These are phyloP conservation scores for Oreochromis tanganicae DNA, from an alignment of 2,113 vertebrate genomes.

Conservation along the genomic window DNA sequence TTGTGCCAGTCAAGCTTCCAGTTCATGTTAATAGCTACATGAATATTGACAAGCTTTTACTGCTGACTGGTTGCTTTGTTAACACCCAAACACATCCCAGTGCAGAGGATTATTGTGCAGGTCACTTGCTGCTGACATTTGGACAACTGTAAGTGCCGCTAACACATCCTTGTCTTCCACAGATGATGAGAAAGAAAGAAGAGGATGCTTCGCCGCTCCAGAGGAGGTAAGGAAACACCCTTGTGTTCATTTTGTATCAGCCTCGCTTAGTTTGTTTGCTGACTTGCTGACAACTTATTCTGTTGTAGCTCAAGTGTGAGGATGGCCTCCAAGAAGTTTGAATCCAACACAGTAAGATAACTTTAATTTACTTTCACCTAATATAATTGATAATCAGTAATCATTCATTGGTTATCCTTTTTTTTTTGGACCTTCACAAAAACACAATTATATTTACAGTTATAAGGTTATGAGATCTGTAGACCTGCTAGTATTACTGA, in stretches of 20 bases:
- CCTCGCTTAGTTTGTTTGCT: background rate
- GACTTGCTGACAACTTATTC: background rate
- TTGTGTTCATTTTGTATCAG: background rate
- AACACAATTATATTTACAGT: background rate
- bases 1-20: background rate
- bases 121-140: background rate
- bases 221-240: constrained; percentile 55
- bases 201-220: constrained; percentile 58
- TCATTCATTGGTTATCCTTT: background rate
- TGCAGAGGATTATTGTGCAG: background rate
- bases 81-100: background rate
- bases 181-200: constrained; percentile 72
- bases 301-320: constrained; percentile 67
- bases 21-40: background rate
- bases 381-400: background rate
- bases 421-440: background rate
- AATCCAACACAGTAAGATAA: constrained; percentile 52
- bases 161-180: background rate
- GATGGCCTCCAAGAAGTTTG: constrained; percentile 56
- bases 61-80: constrained; percentile 19
- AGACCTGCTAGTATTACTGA: background rate
- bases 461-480: background rate
- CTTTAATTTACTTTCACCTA: background rate
- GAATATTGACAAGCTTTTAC: background rate
- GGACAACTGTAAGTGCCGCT: background rate